These are phyloP conservation scores for Synanthedon myopaeformis DNA, from an alignment of 2,888 invertebrate genomes.

Conservation along the genomic window DNA sequence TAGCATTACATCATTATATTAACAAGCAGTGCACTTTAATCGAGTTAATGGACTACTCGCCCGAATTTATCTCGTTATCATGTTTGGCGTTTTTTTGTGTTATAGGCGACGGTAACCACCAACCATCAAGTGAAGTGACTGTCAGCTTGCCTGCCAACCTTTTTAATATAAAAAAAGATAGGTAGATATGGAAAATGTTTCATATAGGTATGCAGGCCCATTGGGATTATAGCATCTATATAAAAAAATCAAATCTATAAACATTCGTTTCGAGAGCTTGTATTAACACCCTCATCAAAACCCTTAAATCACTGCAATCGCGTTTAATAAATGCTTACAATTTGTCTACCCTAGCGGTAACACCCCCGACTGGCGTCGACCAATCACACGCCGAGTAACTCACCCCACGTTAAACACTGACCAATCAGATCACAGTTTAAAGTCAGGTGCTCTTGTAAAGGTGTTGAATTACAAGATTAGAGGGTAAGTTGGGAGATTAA, in stretches of 20 bases:
- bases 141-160: no score
- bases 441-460: constrained; percentile 38
- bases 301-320: constrained; percentile 44
- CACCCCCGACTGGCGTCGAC: constrained; percentile 33
- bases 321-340: constrained; percentile 46
- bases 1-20: no score
- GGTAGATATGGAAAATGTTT: neutral
- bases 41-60: no score
- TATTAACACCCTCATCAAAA: constrained; percentile 17
- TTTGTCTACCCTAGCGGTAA: constrained; percentile 25
- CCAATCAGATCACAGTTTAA: constrained; percentile 25
- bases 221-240: no score
- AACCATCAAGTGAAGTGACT: no score
- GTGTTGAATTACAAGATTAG: constrained; percentile 30
- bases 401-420: constrained; percentile 31
- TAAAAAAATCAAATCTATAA: constrained; percentile 8
- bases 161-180: constrained; percentile 3
- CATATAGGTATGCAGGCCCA: no score
- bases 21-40: no score
- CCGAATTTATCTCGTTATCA: no score
- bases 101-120: no score
- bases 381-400: constrained; percentile 29
- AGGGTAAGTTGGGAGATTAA: neutral
- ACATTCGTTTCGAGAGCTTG: constrained; percentile 14
- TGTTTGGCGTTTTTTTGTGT: no score